phyloP scores from a whole-genome alignment of 1,140 invertebrate genomes.

The Magallana angulata region DNA sequence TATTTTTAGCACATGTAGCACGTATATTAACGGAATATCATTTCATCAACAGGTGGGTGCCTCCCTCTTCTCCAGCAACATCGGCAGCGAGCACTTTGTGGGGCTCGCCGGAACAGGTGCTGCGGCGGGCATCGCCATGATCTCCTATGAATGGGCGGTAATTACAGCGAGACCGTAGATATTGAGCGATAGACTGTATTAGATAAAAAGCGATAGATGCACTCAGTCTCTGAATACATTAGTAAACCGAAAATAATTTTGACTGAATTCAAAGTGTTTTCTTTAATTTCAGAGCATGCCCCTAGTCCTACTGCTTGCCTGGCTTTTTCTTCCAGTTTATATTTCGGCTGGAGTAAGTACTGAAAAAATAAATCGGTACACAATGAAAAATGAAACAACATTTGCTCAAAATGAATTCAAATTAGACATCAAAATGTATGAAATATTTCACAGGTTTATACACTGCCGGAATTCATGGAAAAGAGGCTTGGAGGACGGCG shows the following conservation, averaged over 20 bases:
- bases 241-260: no score
- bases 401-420: no score
- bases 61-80: conserved; percentile 82
- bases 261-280: no score
- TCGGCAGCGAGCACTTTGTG: conserved; percentile 81
- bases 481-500: conserved; percentile 83
- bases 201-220: no score
- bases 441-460: conserved; percentile 80
- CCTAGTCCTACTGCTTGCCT: conserved; percentile 73
- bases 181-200: neutral
- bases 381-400: no score
- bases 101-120: conserved; percentile 82
- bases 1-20: neutral
- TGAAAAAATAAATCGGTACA: neutral
- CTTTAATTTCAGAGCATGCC: conserved; percentile 74
- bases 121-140: conserved; percentile 80
- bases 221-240: neutral
- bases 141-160: conserved; percentile 82
- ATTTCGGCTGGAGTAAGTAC: conserved; percentile 75
- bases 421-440: no score
- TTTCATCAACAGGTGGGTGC: conserved; percentile 81
- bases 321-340: conserved; percentile 78
- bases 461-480: conserved; percentile 83
- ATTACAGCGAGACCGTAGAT: conserved; percentile 29
- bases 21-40: neutral